Conservation (phyloP, 2,888 invertebrate species). For the Agrotis exclamationis region DNA sequence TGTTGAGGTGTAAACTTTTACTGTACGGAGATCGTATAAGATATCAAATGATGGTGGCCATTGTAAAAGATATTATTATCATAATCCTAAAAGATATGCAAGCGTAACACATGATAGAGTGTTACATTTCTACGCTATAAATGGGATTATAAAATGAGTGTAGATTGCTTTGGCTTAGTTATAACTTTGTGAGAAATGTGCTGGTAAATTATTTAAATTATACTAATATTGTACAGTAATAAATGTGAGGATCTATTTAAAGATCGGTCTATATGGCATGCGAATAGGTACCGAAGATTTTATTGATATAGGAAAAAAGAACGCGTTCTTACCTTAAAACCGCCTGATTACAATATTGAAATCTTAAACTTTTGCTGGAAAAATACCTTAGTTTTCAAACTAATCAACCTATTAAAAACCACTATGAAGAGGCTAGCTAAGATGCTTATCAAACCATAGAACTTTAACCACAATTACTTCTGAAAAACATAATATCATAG, state of each 20-base stretch:
- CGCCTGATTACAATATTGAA: too few species aligned
- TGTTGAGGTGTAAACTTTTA: conserved; percentile 66
- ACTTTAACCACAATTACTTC: background rate
- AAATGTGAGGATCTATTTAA: too few species aligned
- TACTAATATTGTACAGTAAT: too few species aligned
- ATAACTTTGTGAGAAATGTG: background rate
- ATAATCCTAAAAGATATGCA: conserved; percentile 56
- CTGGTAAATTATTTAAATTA: conserved; percentile 21
- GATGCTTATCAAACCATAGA: conserved; percentile 18
- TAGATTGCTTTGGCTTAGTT: conserved; percentile 20
- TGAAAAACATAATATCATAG: background rate
- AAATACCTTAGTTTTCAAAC: background rate
- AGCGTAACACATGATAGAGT: conserved; percentile 48
- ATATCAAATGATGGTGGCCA: conserved; percentile 38
- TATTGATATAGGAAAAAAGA: too few species aligned
- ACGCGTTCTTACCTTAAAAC: too few species aligned
- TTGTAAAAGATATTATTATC: conserved; percentile 59
- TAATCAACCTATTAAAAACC: background rate
- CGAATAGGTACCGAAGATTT: too few species aligned
- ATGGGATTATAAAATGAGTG: conserved; percentile 40
- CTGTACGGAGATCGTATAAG: conserved; percentile 58
- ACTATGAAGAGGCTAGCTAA: background rate
- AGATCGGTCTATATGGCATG: too few species aligned
- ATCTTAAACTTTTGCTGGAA: too few species aligned
- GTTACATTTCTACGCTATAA: conserved; percentile 46